phyloP scores from a whole-genome alignment of 2,888 invertebrate species.

The Andrena flavipes region DNA sequence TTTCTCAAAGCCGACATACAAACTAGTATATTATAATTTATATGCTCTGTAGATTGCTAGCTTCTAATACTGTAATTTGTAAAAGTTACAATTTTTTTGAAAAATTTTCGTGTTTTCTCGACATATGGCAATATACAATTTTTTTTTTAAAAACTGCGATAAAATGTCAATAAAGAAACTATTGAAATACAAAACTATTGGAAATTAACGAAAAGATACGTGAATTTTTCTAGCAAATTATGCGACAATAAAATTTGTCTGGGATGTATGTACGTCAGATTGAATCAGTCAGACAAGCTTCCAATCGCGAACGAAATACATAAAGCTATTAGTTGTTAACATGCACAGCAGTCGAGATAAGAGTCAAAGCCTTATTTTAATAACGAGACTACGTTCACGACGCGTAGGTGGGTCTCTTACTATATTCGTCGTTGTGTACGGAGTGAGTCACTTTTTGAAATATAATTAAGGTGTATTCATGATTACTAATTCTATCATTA shows the following conservation, averaged over 20 bases:
- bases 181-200: no score
- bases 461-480: constrained; percentile 46
- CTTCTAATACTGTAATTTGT: no score
- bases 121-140: no score
- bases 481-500: constrained; percentile 49
- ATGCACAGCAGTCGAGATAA: constrained; percentile 35
- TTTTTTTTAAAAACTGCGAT: no score
- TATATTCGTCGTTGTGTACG: constrained; percentile 48
- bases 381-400: constrained; percentile 35
- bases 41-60: no score
- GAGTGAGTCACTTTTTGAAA: constrained; percentile 54
- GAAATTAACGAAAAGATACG: no score
- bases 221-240: neutral
- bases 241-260: neutral
- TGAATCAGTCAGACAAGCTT: constrained; percentile 32
- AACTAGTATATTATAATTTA: no score
- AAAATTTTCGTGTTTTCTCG: no score
- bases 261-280: neutral
- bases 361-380: constrained; percentile 40
- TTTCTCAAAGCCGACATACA: no score
- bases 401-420: constrained; percentile 48
- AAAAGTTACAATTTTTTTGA: no score
- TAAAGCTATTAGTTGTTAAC: constrained; percentile 45
- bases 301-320: constrained; percentile 24
- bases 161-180: no score